Percentiles rank a stretch among this genome's conserved stretches.
Conservation (phyloP, 2,888 invertebrate species). For the Flabesymbios commensalis region DNA sequence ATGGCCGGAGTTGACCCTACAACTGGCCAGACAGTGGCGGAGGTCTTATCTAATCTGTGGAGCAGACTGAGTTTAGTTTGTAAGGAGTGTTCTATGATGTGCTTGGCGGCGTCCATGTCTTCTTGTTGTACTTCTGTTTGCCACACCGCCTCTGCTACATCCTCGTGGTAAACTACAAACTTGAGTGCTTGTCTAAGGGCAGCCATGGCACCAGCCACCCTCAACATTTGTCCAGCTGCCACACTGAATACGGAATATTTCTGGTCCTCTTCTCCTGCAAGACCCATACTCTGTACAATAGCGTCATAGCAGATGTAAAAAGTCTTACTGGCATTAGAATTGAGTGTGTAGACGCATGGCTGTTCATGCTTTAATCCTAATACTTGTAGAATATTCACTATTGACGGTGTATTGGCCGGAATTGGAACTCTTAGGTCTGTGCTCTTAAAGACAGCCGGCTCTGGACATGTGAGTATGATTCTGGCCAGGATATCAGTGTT, state of each 20-base stretch:
- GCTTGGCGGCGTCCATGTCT: constrained; percentile 19
- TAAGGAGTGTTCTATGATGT: constrained; percentile 20
- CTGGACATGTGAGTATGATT: constrained; percentile 18
- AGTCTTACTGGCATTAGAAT: constrained; percentile 12
- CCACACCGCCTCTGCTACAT: constrained; percentile 17
- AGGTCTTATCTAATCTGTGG: too few relatives aligned
- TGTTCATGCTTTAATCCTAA: constrained; percentile 8
- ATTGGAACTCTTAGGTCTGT: constrained; percentile 20
- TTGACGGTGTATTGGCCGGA: constrained; percentile 25
- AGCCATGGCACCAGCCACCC: constrained; percentile 11
- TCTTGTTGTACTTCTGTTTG: constrained; percentile 12
- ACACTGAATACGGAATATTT: constrained; percentile 13
- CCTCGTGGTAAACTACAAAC: constrained; percentile 24
- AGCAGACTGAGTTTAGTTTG: constrained; percentile 14
- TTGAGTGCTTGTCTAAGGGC: constrained; percentile 26
- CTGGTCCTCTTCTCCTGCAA: constrained; percentile 7
- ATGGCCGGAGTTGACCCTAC: too few relatives aligned
- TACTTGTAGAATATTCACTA: constrained; percentile 16
- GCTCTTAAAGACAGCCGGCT: constrained; percentile 8
- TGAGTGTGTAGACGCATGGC: constrained; percentile 14
- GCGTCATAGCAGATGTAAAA: constrained; percentile 18
- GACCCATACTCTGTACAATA: constrained; percentile 5
- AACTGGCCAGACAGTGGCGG: too few relatives aligned
- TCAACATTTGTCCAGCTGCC: constrained; percentile 22
- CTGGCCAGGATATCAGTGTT: constrained; percentile 12